These are phyloP conservation scores for Myoxocephalus aenaeus DNA, from an alignment of 2,797 vertebrate genomes.

Conservation along the genomic window DNA sequence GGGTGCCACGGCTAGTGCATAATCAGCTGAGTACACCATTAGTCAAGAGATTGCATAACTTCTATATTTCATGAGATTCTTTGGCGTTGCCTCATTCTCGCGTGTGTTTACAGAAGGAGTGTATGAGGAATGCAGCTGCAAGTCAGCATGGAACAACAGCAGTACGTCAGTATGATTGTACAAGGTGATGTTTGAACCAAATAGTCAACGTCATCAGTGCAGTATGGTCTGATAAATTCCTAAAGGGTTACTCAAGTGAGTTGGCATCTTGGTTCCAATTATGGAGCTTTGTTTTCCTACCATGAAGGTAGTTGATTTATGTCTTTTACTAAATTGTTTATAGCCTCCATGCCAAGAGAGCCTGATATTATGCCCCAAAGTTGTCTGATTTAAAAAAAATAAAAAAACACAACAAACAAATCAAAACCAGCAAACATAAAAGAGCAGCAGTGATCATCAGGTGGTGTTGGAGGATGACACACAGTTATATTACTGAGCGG, in stretches of 20 bases:
- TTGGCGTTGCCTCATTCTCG: constrained; percentile 58
- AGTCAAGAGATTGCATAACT: constrained; percentile 63
- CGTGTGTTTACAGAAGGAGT: constrained; percentile 58
- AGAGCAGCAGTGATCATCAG: not conserved
- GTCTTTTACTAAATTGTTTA: constrained; percentile 3
- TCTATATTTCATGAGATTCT: constrained; percentile 57
- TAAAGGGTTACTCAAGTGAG: constrained; percentile 1
- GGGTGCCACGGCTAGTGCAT: constrained; percentile 24
- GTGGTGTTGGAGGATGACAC: constrained; percentile 8
- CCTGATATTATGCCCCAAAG: constrained; percentile 1
- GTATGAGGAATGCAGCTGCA: constrained; percentile 58
- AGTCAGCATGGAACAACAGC: constrained; percentile 64
- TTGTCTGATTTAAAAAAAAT: no score
- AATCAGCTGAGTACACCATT: constrained; percentile 51
- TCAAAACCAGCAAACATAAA: not conserved
- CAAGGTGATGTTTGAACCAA: constrained; percentile 53
- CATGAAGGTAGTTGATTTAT: constrained; percentile 15
- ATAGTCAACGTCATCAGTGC: constrained; percentile 42
- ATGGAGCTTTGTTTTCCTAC: not conserved
- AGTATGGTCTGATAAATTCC: constrained; percentile 29
- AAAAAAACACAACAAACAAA: not conserved
- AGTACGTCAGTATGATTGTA: constrained; percentile 44
- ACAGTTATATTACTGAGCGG: not conserved
- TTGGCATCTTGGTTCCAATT: not conserved
- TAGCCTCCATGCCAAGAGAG: constrained; percentile 9